These are phyloP conservation scores for Chirona hameri DNA, from an alignment of 2,888 invertebrate species.

Conservation along the genomic window DNA sequence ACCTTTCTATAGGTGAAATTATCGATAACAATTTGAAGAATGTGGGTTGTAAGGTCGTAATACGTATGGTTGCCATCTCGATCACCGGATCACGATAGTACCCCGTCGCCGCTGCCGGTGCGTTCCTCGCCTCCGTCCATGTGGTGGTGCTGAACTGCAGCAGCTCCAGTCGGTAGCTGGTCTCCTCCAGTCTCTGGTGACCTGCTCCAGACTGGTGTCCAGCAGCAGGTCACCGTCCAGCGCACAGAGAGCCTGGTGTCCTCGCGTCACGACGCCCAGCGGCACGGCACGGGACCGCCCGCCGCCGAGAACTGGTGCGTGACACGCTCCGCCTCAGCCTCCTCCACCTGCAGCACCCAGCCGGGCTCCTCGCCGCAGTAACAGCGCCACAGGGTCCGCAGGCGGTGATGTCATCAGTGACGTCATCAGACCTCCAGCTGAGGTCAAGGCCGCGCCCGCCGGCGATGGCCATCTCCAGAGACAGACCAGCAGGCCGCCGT, in stretches of 20 bases:
- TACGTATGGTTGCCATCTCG: no score
- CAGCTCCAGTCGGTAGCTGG: conserved; percentile 83
- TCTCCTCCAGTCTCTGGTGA: conserved; percentile 89
- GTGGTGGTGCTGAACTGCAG: conserved; percentile 59
- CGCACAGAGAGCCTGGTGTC: conserved; percentile 53
- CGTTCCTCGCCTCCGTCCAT: no score
- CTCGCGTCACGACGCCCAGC: not conserved
- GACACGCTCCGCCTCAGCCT: not conserved
- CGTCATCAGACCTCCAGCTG: conserved; percentile 37
- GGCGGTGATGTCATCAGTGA: not conserved
- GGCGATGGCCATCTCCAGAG: conserved; percentile 95
- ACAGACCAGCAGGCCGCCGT: conserved; percentile 89
- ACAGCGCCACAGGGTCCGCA: conserved; percentile 60
- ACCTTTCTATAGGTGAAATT: no score
- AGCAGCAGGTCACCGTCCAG: conserved; percentile 60
- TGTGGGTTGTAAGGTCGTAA: no score
- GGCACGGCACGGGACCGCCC: not conserved
- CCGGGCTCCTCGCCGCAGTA: conserved; percentile 43
- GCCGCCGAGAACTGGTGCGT: not conserved
- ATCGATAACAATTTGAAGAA: no score
- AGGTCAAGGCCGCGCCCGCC: conserved; percentile 73
- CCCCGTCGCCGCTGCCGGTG: no score
- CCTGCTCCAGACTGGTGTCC: conserved; percentile 59
- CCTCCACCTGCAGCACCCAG: conserved; percentile 56
- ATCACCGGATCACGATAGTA: no score